phyloP scores from a whole-genome alignment of 2,888 invertebrate genomes.

The Carpatolechia fugitivella region DNA sequence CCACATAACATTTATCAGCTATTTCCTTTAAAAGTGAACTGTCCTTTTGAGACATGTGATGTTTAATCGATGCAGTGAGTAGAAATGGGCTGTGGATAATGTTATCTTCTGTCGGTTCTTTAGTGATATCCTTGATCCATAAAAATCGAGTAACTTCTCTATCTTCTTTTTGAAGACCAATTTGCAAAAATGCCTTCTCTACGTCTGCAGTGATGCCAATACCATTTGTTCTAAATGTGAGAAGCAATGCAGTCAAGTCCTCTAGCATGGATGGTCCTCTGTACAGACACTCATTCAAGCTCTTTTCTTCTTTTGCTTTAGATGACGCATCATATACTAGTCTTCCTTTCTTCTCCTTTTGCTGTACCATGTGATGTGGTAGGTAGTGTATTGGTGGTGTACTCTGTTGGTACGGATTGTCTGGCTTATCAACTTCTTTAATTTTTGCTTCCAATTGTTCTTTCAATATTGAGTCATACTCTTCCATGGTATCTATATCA shows the following conservation, averaged over 20 bases:
- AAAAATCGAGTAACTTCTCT: constrained; percentile 20
- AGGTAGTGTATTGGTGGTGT: constrained; percentile 9
- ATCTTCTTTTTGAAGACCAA: constrained; percentile 13
- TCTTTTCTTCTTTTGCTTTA: constrained; percentile 15
- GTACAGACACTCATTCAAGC: constrained; percentile 20
- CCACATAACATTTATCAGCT: neutral
- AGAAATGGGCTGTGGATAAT: neutral
- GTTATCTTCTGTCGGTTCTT: constrained; percentile 2
- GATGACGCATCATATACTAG: constrained; percentile 24
- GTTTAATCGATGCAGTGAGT: too few species aligned
- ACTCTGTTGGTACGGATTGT: neutral
- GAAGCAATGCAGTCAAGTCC: constrained; percentile 17
- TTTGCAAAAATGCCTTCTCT: constrained; percentile 21
- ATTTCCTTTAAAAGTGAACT: too few species aligned
- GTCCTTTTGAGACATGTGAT: too few species aligned
- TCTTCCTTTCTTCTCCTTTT: constrained; percentile 11
- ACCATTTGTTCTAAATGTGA: constrained; percentile 14
- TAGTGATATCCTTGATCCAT: constrained; percentile 14
- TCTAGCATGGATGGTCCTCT: constrained; percentile 19
- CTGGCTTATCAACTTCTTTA: neutral
- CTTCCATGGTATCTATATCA: neutral
- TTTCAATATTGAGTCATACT: constrained; percentile 15
- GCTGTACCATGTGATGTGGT: constrained; percentile 17
- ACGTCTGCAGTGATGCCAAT: constrained; percentile 19
- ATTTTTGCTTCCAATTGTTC: constrained; percentile 12